Evolutionary conservation across 2,113 vertebrate genomes (phyloP).

Genomic region (Platichthys flesus): DNA sequence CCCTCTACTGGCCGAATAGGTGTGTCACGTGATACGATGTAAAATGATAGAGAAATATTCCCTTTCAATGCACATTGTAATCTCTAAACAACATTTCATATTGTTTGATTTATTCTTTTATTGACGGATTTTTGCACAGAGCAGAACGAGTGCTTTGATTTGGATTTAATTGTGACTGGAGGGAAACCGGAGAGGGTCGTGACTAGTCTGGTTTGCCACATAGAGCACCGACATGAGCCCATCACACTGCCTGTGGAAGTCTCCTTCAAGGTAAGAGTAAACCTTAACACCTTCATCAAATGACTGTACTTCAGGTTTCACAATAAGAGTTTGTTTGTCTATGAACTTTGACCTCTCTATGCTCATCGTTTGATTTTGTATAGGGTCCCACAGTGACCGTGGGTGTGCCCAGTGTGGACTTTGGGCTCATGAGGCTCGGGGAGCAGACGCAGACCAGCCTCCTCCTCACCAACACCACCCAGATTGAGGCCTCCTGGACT

Average conservation of each 20-base stretch:
- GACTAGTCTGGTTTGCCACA: constrained; percentile 82
- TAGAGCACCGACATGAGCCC: constrained; percentile 77
- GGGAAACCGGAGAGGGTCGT: constrained; percentile 79
- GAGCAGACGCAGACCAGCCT: constrained; percentile 72
- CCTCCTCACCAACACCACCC: constrained; percentile 85
- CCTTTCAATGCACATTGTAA: not conserved
- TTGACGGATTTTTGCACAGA: constrained; percentile 72
- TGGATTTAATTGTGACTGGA: constrained; percentile 85
- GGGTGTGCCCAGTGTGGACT: constrained; percentile 82
- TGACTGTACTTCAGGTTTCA: not conserved
- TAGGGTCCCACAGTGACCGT: constrained; percentile 89
- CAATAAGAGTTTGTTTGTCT: not conserved
- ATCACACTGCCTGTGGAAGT: constrained; percentile 85
- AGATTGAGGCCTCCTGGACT: constrained; percentile 86
- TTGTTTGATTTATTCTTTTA: not conserved
- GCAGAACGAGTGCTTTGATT: constrained; percentile 79
- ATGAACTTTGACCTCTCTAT: not conserved
- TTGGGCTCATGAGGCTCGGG: constrained; percentile 86
- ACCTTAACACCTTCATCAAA: not conserved
- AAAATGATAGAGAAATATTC: not conserved
- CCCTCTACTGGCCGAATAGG: constrained; percentile 83
- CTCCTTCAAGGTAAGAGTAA: constrained; percentile 86
- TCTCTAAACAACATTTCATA: not conserved
- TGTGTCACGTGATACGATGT: constrained; percentile 19
- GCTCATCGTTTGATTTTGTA: not conserved